These are phyloP conservation scores for Momotus momota DNA, from an alignment of 2,797 vertebrate species.

Conservation along the genomic window DNA sequence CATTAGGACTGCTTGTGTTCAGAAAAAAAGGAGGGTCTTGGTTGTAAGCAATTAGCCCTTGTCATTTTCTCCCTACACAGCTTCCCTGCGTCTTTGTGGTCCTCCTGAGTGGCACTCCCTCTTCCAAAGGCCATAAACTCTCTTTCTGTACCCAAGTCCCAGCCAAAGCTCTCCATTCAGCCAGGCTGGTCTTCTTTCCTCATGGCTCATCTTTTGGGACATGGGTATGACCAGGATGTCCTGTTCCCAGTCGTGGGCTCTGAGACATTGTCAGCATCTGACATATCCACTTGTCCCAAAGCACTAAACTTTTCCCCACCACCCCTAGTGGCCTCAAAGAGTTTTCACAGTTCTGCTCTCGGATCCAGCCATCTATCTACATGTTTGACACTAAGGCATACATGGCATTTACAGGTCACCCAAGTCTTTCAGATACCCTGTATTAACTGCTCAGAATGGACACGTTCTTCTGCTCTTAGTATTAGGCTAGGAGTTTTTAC, in stretches of 20 bases:
- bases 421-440: background rate
- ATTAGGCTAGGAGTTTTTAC: background rate
- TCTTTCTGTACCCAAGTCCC: too few species aligned
- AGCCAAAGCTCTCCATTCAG: too few species aligned
- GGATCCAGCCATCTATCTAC: background rate
- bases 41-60: too few species aligned
- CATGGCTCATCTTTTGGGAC: too few species aligned
- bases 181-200: too few species aligned
- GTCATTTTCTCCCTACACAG: too few species aligned
- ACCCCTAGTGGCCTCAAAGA: accelerated
- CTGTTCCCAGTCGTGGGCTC: background rate
- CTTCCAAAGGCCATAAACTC: too few species aligned
- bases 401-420: background rate
- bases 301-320: background rate
- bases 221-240: too few species aligned
- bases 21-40: too few species aligned
- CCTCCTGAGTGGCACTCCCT: too few species aligned
- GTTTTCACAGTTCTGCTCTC: background rate
- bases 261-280: background rate
- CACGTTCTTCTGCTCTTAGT: accelerated
- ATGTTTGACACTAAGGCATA: background rate
- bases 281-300: background rate
- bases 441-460: background rate
- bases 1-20: too few species aligned
- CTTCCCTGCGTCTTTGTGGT: too few species aligned